These are phyloP conservation scores for Parambassis ranga DNA, from an alignment of 2,797 vertebrate species.

Conservation along the genomic window DNA sequence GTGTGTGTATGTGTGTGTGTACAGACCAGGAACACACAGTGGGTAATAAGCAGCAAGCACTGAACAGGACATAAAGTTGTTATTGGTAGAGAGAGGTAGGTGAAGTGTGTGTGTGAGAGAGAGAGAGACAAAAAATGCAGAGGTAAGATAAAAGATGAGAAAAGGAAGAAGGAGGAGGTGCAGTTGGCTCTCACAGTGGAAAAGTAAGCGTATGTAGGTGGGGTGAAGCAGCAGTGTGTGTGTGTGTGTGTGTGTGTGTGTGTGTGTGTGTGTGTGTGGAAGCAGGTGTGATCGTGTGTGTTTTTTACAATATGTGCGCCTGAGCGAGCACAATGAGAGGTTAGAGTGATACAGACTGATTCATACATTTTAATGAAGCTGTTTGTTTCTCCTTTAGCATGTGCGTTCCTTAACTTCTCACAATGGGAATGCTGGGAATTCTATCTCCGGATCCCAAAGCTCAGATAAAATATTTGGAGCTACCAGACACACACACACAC, in stretches of 20 bases:
- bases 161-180: neutral
- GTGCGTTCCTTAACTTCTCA: neutral
- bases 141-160: neutral
- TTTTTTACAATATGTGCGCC: neutral
- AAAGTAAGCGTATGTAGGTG: neutral
- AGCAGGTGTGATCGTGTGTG: neutral
- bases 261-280: neutral
- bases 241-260: neutral
- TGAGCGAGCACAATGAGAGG: neutral
- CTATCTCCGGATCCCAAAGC: neutral
- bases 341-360: conserved; percentile 3
- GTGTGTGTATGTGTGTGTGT: neutral
- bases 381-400: neutral
- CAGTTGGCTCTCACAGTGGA: neutral
- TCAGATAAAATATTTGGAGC: conserved; percentile 19
- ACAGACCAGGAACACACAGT: conserved; percentile 28
- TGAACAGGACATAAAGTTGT: no score
- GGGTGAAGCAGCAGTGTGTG: neutral
- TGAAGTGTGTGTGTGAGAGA: no score
- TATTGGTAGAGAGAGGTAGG: no score
- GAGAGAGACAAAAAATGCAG: neutral
- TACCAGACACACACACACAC: neutral
- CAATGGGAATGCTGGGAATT: conserved; percentile 33
- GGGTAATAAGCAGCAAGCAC: neutral
- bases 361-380: conserved; percentile 28